A percentile compares a stretch with the other conserved stretches of the same genome.
phyloP scores from a whole-genome alignment of 1,140 invertebrate species.

The Diorhabda elongata region DNA sequence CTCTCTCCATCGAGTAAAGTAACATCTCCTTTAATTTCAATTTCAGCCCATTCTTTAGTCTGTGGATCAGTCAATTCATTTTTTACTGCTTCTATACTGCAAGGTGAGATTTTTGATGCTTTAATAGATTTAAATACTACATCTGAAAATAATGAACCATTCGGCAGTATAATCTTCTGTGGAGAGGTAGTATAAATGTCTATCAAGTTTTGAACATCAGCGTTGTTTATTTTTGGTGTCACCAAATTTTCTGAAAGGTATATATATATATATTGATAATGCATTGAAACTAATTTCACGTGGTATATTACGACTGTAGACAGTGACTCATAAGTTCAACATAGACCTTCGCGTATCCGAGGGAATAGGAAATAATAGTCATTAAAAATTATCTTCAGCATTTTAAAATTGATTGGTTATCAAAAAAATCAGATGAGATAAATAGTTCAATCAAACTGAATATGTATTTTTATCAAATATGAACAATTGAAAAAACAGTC shows the following conservation, averaged over 20 bases:
- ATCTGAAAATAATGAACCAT: conserved; percentile 25
- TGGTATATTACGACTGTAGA: too few relatives aligned
- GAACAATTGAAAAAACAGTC: too few relatives aligned
- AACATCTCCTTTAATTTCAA: conserved; percentile 30
- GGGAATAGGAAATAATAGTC: too few relatives aligned
- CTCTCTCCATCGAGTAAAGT: conserved; percentile 28
- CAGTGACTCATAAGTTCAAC: too few relatives aligned
- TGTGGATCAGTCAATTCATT: conserved; percentile 29
- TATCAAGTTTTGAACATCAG: conserved; percentile 30
- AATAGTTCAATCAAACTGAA: too few relatives aligned
- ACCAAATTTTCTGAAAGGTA: conserved; percentile 35
- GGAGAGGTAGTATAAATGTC: conserved; percentile 24
- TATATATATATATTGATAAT: too few relatives aligned
- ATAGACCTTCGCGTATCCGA: too few relatives aligned
- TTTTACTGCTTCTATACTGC: conserved; percentile 29
- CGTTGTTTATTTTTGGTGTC: conserved; percentile 36
- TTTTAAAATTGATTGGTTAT: too few relatives aligned
- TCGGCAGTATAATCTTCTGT: conserved; percentile 27
- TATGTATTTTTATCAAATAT: too few relatives aligned
- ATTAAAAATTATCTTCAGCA: too few relatives aligned
- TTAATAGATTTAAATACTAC: conserved; percentile 28
- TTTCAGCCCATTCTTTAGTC: conserved; percentile 24
- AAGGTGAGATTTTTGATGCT: conserved; percentile 24
- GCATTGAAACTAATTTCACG: too few relatives aligned
- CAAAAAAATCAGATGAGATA: too few relatives aligned